These are phyloP conservation scores for Pluvianellus socialis DNA, from an alignment of 2,113 vertebrate genomes.

Conservation along the genomic window DNA sequence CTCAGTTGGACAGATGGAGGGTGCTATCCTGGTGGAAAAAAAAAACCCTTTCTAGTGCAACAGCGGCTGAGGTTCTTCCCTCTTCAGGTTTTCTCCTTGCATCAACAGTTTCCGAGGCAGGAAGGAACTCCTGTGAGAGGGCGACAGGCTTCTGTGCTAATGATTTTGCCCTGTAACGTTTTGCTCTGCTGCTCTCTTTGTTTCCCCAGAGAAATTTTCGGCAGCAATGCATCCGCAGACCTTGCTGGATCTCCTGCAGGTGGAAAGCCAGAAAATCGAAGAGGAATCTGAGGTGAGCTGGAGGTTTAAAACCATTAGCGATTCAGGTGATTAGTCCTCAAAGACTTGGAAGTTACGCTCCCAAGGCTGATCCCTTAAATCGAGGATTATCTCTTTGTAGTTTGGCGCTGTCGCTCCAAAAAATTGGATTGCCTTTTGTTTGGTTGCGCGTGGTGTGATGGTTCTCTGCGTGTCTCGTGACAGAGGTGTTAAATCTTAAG, in stretches of 20 bases:
- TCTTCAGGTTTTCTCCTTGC: neutral
- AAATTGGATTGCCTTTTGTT: neutral
- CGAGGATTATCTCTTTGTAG: neutral
- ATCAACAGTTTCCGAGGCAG: neutral
- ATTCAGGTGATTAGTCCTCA: neutral
- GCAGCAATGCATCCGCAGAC: slow-evolving; percentile 79
- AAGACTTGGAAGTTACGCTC: neutral
- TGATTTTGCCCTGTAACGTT: neutral
- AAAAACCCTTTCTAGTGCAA: neutral
- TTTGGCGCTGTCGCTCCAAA: neutral
- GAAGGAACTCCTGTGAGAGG: fast-evolving
- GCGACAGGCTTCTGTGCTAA: fast-evolving
- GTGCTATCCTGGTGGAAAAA: neutral
- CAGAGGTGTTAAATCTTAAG: neutral
- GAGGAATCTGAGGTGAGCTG: slow-evolving; percentile 88
- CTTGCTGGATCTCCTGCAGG: slow-evolving; percentile 86
- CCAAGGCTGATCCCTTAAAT: neutral
- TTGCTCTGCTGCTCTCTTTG: neutral
- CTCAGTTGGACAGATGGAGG: too few species aligned
- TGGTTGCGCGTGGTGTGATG: neutral
- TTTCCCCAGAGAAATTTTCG: slow-evolving; percentile 80
- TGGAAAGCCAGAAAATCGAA: slow-evolving; percentile 88
- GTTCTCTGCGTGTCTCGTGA: neutral
- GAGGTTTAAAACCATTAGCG: neutral
- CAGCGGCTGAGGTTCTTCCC: neutral